phyloP scores from a whole-genome alignment of 1,140 invertebrate genomes.

The Carposina sasakii region DNA sequence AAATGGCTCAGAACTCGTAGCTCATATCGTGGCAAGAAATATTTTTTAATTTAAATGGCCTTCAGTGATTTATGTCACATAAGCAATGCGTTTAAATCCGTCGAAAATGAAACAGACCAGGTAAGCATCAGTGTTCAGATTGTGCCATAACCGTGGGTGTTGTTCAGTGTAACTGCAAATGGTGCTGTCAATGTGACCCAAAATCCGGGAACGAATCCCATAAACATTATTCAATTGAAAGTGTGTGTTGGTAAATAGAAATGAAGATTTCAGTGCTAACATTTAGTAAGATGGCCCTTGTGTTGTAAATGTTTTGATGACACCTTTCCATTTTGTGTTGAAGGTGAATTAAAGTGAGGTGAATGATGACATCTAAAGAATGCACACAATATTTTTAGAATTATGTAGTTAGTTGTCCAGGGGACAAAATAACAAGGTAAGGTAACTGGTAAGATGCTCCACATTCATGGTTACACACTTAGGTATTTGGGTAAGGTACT shows the following conservation, averaged over 20 bases:
- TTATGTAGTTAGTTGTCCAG: slow-evolving; percentile 59
- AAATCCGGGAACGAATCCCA: slow-evolving; percentile 53
- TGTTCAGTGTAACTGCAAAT: slow-evolving; percentile 55
- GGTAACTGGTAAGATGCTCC: too few relatives aligned
- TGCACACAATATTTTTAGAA: slow-evolving; percentile 69
- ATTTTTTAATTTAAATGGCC: slow-evolving; percentile 72
- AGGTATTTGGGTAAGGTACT: too few relatives aligned
- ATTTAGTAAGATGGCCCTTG: background rate
- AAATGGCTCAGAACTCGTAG: slow-evolving; percentile 68
- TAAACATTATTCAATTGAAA: slow-evolving; percentile 36
- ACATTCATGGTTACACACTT: too few relatives aligned
- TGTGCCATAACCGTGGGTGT: slow-evolving; percentile 54
- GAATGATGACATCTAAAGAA: slow-evolving; percentile 56
- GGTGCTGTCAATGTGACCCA: slow-evolving; percentile 71
- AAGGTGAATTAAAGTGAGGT: too few relatives aligned
- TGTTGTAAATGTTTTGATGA: slow-evolving; percentile 7
- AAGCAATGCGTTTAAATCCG: slow-evolving; percentile 67
- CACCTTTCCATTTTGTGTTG: slow-evolving; percentile 4
- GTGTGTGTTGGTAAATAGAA: slow-evolving; percentile 23
- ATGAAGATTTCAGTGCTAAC: background rate
- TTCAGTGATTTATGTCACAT: slow-evolving; percentile 72
- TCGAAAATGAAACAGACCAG: slow-evolving; percentile 69
- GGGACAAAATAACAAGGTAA: slow-evolving; percentile 53
- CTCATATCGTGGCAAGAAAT: slow-evolving; percentile 68
- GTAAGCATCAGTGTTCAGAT: slow-evolving; percentile 58